Percentiles rank a stretch among this genome's conserved stretches.
Evolutionary conservation across 2,797 vertebrate species (phyloP).

Genomic region (Discoglossus pictus): DNA sequence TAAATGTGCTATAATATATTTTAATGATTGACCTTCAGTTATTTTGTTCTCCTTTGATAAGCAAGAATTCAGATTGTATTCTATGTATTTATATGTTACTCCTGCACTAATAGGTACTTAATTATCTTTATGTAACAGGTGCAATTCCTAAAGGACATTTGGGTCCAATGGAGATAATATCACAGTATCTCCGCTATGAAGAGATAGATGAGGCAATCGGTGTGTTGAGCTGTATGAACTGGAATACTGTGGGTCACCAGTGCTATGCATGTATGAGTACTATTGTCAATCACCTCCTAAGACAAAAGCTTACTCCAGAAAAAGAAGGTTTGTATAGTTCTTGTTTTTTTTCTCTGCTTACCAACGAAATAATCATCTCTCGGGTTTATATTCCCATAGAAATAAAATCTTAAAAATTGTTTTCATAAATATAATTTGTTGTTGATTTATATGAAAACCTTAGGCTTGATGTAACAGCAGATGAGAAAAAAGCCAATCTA

Average conservation of each 20-base stretch:
- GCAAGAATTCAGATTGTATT: no score
- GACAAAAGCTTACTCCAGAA: conserved; percentile 81
- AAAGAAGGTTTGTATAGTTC: conserved; percentile 76
- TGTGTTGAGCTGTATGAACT: conserved; percentile 88
- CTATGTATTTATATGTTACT: no score
- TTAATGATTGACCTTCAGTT: no score
- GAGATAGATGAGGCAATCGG: conserved; percentile 82
- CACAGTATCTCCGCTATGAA: conserved; percentile 79
- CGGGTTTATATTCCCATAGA: no score
- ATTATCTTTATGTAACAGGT: conserved; percentile 73
- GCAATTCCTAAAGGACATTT: conserved; percentile 77
- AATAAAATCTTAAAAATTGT: no score
- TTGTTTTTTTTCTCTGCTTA: conserved; percentile 11
- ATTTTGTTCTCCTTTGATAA: no score
- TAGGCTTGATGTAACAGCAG: no score
- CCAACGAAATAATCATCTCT: no score
- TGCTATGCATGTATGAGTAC: conserved; percentile 81
- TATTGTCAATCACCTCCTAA: conserved; percentile 87
- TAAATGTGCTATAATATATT: no score
- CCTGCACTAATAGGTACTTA: conserved; percentile 9
- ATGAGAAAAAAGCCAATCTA: no score
- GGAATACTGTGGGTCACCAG: conserved; percentile 79
- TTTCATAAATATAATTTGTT: no score
- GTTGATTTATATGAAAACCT: no score
- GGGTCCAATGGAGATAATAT: conserved; percentile 77